These are phyloP conservation scores for Dromas ardeola DNA, from an alignment of 2,113 vertebrate genomes.

Conservation along the genomic window DNA sequence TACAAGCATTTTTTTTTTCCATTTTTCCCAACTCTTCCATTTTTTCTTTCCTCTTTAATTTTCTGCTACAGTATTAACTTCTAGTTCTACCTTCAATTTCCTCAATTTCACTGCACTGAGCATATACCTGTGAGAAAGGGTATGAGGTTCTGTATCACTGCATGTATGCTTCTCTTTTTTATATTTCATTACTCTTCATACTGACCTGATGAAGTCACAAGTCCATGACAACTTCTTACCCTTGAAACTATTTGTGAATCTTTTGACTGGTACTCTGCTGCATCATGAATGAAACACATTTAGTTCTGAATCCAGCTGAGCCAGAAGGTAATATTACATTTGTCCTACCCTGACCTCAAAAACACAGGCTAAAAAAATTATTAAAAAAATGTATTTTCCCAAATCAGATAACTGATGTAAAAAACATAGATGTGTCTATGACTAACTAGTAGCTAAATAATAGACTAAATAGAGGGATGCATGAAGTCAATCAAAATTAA, in stretches of 20 bases:
- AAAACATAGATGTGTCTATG: not conserved
- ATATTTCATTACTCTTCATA: not conserved
- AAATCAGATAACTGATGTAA: not conserved
- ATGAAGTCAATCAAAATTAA: not conserved
- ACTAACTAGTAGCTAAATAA: not conserved
- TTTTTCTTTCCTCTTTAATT: not conserved
- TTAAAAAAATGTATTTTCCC: not conserved
- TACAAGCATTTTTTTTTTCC: not conserved
- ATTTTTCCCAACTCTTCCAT: not conserved
- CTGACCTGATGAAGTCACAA: not conserved
- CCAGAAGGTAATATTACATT: not conserved
- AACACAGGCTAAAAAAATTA: not conserved
- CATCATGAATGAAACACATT: not conserved
- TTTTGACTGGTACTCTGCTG: not conserved
- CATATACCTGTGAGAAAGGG: not conserved
- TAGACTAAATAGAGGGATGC: not conserved
- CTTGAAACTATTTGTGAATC: not conserved
- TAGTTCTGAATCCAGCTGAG: not conserved
- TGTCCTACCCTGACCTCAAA: not conserved
- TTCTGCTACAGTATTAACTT: not conserved
- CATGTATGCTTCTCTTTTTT: rapidly evolving
- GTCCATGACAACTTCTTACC: not conserved
- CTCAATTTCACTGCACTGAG: not conserved
- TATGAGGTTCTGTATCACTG: not conserved
- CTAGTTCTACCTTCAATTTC: not conserved